These are phyloP conservation scores for Athene cunicularia DNA, from an alignment of 2,113 vertebrate genomes.

Conservation along the genomic window DNA sequence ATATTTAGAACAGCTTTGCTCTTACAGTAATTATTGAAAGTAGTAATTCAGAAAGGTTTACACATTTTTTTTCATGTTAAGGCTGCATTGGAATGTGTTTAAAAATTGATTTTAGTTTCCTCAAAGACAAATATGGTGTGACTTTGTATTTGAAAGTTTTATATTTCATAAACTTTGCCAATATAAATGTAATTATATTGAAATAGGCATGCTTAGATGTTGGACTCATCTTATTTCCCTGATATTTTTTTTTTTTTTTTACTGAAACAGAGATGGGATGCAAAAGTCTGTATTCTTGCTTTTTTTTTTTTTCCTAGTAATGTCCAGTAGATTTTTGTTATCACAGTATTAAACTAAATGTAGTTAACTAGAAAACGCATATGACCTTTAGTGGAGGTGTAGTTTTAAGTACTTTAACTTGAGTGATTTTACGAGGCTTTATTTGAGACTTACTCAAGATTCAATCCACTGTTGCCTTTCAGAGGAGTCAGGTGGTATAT, in stretches of 20 bases:
- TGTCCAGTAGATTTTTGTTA: neutral
- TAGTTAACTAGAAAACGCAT: neutral
- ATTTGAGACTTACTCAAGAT: neutral
- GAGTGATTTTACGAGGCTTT: neutral
- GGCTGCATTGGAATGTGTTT: neutral
- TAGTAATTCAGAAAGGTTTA: neutral
- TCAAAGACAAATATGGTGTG: neutral
- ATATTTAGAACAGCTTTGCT: neutral
- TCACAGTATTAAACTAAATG: neutral
- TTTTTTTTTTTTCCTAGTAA: neutral
- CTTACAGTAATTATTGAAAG: neutral
- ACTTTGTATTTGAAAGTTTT: neutral
- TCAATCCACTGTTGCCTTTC: neutral
- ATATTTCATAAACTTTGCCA: neutral
- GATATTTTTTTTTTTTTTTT: neutral
- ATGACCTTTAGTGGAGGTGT: neutral
- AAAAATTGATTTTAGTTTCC: neutral
- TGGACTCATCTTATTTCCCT: neutral
- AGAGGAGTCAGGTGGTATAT: neutral
- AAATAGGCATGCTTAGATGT: neutral
- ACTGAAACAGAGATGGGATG: neutral
- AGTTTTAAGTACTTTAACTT: neutral
- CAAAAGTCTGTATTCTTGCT: neutral
- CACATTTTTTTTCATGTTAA: neutral
- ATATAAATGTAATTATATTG: neutral